These are phyloP conservation scores for Crocidura indochinensis DNA, from an alignment of 2,797 vertebrate species.

Conservation along the genomic window DNA sequence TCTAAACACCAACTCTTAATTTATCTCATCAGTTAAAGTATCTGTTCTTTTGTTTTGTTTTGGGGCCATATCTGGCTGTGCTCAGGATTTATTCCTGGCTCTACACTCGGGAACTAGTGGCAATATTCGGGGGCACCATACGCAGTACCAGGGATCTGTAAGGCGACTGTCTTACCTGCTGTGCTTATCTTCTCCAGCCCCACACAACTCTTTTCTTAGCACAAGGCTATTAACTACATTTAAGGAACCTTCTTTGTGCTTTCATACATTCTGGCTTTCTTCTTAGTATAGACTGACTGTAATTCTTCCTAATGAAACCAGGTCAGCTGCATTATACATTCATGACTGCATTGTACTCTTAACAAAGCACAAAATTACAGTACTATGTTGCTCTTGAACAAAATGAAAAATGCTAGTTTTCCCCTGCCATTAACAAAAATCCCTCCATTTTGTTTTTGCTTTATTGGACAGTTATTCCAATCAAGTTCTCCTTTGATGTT, in stretches of 20 bases:
- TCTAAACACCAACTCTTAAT: background rate
- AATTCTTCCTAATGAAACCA: constrained; percentile 22
- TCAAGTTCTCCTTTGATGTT: background rate
- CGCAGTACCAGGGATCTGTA: no score
- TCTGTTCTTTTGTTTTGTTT: background rate
- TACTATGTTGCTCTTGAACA: background rate
- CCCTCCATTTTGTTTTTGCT: background rate
- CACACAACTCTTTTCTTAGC: no score
- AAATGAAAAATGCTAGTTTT: background rate
- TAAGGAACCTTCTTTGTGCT: background rate
- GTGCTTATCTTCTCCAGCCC: no score
- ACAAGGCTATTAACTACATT: constrained; percentile 22
- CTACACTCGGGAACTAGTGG: no score
- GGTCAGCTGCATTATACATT: background rate
- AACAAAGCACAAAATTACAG: constrained; percentile 1
- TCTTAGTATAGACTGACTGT: background rate
- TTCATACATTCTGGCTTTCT: constrained; percentile 43
- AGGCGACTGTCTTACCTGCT: no score
- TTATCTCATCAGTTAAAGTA: constrained; percentile 46
- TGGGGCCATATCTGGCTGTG: no score
- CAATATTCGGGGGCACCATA: no score
- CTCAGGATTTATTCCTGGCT: no score
- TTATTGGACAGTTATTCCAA: background rate
- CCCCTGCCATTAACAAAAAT: background rate
- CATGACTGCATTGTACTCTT: background rate